Base-by-base conservation (phyloP, 2,797 vertebrate species). In the Vespertilio murinus region DNA sequence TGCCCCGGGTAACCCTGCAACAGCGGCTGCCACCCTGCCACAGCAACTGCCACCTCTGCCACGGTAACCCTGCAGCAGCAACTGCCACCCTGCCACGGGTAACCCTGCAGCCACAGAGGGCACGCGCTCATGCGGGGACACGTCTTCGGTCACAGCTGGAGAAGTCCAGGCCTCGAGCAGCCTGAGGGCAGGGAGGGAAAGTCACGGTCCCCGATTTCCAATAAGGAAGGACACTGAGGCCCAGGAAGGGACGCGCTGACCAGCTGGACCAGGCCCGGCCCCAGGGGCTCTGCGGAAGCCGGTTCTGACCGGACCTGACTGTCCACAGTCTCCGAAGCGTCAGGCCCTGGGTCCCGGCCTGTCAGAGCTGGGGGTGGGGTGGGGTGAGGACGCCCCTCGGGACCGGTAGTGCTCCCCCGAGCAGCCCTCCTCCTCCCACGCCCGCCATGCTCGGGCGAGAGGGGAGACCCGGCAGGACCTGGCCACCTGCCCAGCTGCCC, bases 401-500 rank as follows among this genome's bases (percentile, higher is more conserved):
- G 23, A 35, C 73, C 7, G 33, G 40, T 33, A 7, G 12, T 12
- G 64, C 49, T 22, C 28, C 30, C 79, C 5, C 5, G 0, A 18
- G 61, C 8, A 11, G 11, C 10, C 28, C 75, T 20, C 35, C 38
- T 22, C 35, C 20, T 18, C 33, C 64, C 25, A 25, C 14, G 7
- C 13, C 25, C 8, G 2, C 23, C 4, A 3, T 0, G 6, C 2
- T 0, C 10, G 23, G 40, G 30, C 6, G 14, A 16, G 25, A 30
- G 52, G 11, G 4, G 10, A n/a, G 14, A 11, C 12, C 38, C 35
- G 5, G 47, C 6, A 8, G 40, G 17, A 42, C 23, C 8, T 0
- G 0, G 56, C 22, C 28, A 30, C 17, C 22, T 11, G 0, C 13
- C 0, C 8, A 4, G 30, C 22, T 38, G 52, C 8, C 17, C 7